Base-by-base conservation (phyloP, 2,888 invertebrate species). In the Margaritifera margaritifera region DNA sequence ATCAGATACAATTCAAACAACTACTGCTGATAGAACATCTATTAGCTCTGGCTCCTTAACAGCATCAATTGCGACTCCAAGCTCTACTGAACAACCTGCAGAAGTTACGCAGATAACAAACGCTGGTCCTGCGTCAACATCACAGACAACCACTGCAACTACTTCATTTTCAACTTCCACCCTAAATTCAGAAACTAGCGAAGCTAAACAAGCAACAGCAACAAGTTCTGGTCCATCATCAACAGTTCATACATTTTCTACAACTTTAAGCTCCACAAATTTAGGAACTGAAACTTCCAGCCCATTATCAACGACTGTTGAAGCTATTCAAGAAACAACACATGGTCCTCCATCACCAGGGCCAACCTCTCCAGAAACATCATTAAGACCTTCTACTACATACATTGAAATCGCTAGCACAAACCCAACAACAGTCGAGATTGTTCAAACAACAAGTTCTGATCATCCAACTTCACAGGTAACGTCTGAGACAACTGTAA, bases 21-120 rank as follows among this genome's bases (percentile, higher is more conserved):
- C 52, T 31, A 27, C 27, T 50, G 50, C 55, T 42, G 42, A 42
- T 42, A 15, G 42, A 11, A 42, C 42, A 42, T 15, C 42, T 2
- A 42, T 3, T 2, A 42, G 15, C 42, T 42, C 42, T 42, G 11
- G 11, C 42, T 42, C 42, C 31, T 50, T 31, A 22, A 31, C 27
- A 62, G 20, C 56, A 69, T 25, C 64, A 50, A 6, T 31, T 52
- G 60, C 62, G 6, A 63, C 64, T 4, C 25, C 64, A 24, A 60
- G 53, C 24, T 25, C 52, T n/a, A 56, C 61, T n/a, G 31, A 64
- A 52, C 19, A 58, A 52, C 52, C 19, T 5, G 42, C 62, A 53
- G 24, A 62, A 59, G 20, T 53, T 31, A 64, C 57, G 8, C 11
- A 59, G 24, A 52, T 51, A 54, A 24, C n/a, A 52, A 42, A 11